phyloP scores from a whole-genome alignment of 2,888 invertebrate genomes.

The Stenotaenia linearis region DNA sequence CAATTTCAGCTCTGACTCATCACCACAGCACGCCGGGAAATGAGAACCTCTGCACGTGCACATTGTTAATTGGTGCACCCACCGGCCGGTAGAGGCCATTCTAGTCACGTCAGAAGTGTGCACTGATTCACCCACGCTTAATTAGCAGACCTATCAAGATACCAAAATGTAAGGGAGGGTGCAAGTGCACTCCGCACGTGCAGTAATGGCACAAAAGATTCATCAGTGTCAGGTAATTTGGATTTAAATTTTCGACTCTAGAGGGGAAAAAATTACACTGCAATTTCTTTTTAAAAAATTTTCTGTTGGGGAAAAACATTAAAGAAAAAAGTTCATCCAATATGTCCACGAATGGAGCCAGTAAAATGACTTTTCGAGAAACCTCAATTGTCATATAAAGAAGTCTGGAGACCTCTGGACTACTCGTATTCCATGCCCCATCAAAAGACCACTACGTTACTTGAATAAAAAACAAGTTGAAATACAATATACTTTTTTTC shows the following conservation, averaged over 20 bases:
- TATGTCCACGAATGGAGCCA: conserved; percentile 3
- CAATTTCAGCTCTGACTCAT: conserved; percentile 26
- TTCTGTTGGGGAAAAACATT: not conserved
- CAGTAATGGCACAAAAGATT: conserved; percentile 10
- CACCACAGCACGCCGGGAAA: conserved; percentile 8
- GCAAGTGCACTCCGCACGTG: conserved; percentile 1
- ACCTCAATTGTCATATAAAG: conserved; percentile 24
- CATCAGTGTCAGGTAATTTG: conserved; percentile 3
- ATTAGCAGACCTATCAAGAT: conserved; percentile 24
- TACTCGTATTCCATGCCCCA: not conserved
- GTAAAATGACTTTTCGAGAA: conserved; percentile 15
- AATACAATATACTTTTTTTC: not conserved
- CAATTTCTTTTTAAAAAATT: not conserved
- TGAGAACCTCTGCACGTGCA: conserved; percentile 20
- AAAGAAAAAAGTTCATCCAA: not conserved
- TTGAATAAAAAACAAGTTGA: conserved; percentile 8
- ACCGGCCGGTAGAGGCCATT: conserved; percentile 24
- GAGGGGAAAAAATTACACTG: not conserved
- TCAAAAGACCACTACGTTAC: conserved; percentile 17
- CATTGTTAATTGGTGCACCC: conserved; percentile 20
- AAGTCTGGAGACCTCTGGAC: conserved; percentile 1
- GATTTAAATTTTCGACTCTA: not conserved
- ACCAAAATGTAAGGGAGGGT: not conserved
- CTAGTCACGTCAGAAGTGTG: not conserved
- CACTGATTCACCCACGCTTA: conserved; percentile 26